Evolutionary conservation across 2,797 vertebrate species (phyloP), one percentile per base, ranked within the genome.

Genomic region (Pseudocheirus occidentalis): DNA sequence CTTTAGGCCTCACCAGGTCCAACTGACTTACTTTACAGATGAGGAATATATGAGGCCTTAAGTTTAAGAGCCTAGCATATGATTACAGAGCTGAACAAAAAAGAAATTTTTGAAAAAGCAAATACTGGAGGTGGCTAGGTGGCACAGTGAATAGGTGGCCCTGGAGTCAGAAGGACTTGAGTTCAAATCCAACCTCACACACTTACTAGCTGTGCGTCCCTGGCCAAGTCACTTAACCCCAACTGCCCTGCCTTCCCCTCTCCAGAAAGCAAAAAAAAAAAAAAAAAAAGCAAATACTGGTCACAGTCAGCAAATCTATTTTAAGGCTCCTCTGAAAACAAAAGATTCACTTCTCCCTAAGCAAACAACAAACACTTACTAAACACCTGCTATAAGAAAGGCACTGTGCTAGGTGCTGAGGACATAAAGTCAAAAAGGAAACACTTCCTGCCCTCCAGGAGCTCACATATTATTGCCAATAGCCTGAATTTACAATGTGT

Each of bases 261-360:
- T 52, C 52, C 52, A 52, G 52, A 52, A 52, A 52, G 52, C 52
- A 52, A 0, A 52, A 52, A 52, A 52, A 52, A 52, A 52, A 52
- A 52, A 52, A 52, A 52, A 52, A 52, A 52, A 50, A 87, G 40
- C 9, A 27, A 81, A 87, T 28, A 87, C 27, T 50, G 40, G 9
- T 21, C 34, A 50, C 31, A 0, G 92, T 92, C 55, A 95, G 92
- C 7, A 93, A 95, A 93, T 54, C 58, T 34, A 53, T 34, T 91
- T 55, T 93, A 56, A 95, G 50, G n/a, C 90, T 93, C 50, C 73
- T 55, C 12, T 87, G 50, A 55, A 93, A 94, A 94, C 27, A 93
- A 92, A 92, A 0, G 0, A 53, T 29, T 94, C 24, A 81, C 40
- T 0, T 50, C 18, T 34, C 92, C 91, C 56, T 81, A 93, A 87